These are phyloP conservation scores for Rhea americana DNA, from an alignment of 2,113 vertebrate species.

Conservation along the genomic window DNA sequence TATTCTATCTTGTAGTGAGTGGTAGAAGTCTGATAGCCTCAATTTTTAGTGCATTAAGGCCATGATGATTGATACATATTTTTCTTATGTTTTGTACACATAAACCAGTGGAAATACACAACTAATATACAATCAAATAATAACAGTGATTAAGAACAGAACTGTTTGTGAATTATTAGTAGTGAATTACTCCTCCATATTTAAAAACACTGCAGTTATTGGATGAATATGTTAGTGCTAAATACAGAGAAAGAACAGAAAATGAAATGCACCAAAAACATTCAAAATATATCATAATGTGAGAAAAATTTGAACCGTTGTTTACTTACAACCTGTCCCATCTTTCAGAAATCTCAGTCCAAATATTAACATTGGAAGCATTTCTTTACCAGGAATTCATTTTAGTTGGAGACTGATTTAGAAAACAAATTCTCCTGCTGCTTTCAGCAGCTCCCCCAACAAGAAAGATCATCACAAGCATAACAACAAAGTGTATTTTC, in stretches of 20 bases:
- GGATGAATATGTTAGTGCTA: neutral
- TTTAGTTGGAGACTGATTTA: neutral
- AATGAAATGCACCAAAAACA: neutral
- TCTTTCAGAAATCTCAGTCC: slow-evolving; percentile 4
- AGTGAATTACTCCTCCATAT: neutral
- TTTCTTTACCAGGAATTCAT: neutral
- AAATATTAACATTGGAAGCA: neutral
- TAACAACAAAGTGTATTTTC: neutral
- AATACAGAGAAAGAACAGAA: neutral
- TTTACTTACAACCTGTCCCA: neutral
- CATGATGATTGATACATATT: neutral
- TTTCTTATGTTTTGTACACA: neutral
- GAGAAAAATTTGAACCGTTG: neutral
- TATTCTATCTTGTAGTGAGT: neutral
- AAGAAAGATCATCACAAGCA: neutral
- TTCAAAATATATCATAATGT: neutral
- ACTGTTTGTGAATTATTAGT: neutral
- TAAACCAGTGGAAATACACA: neutral
- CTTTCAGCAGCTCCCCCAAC: neutral
- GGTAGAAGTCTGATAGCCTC: neutral
- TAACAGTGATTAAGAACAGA: neutral
- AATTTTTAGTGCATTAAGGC: neutral
- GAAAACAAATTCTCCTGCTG: neutral
- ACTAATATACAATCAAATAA: neutral
- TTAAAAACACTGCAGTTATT: neutral